These are phyloP conservation scores for Rhagophthalmus giganteus DNA, from an alignment of 2,888 invertebrate species.

Conservation along the genomic window DNA sequence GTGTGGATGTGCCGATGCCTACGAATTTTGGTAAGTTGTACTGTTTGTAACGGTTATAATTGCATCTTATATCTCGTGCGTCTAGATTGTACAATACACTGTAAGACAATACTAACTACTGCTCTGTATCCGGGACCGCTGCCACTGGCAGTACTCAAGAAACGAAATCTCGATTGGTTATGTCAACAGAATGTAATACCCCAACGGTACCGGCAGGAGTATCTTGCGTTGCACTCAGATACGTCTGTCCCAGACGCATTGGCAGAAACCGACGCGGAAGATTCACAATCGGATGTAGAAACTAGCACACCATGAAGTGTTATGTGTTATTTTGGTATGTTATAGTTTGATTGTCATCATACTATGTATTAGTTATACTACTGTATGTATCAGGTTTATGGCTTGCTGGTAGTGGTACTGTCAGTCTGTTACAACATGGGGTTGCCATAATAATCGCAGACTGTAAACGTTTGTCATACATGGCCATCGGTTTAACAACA, in stretches of 20 bases:
- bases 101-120: not conserved
- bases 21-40: not conserved
- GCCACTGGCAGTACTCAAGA: slow-evolving; percentile 2
- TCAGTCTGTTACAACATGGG: too few relatives aligned
- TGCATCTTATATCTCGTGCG: not conserved
- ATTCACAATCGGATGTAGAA: slow-evolving; percentile 4
- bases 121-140: not conserved
- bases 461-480: too few relatives aligned
- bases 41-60: not conserved
- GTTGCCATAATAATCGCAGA: too few relatives aligned
- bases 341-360: too few relatives aligned
- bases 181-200: slow-evolving; percentile 8
- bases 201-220: slow-evolving; percentile 6
- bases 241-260: slow-evolving; percentile 6
- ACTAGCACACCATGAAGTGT: too few relatives aligned
- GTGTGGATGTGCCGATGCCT: not conserved
- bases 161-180: slow-evolving; percentile 2
- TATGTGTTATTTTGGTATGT: too few relatives aligned
- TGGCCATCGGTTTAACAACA: too few relatives aligned
- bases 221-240: slow-evolving; percentile 4
- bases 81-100: slow-evolving; percentile 4
- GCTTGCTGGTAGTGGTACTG: too few relatives aligned
- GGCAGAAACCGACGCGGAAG: slow-evolving; percentile 6
- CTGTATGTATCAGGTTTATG: too few relatives aligned
- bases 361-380: too few relatives aligned